Conservation (phyloP, 2,113 vertebrate species). For the Leuciscus idus region DNA sequence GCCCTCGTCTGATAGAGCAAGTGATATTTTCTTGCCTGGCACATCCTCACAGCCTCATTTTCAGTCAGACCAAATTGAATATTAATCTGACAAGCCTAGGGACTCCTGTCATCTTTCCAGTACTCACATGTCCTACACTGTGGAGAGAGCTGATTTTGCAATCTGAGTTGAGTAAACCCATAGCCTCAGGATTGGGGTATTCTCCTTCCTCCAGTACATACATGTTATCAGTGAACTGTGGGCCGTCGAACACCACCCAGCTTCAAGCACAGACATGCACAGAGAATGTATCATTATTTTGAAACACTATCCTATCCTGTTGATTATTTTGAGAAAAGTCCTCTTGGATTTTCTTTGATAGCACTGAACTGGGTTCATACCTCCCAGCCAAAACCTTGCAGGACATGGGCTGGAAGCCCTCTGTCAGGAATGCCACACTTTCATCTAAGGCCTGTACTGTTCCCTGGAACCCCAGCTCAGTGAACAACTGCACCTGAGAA, state of each 20-base stretch:
- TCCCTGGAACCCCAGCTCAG: conserved; percentile 88
- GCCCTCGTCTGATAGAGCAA: neutral
- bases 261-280: conserved; percentile 67
- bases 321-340: neutral
- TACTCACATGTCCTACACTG: conserved; percentile 85
- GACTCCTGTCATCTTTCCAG: neutral
- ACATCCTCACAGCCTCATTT: neutral
- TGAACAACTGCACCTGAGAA: conserved; percentile 89
- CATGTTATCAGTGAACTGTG: conserved; percentile 85
- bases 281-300: neutral
- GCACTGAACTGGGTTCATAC: conserved; percentile 69
- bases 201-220: conserved; percentile 92
- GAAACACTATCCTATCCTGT: neutral
- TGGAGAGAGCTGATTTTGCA: conserved; percentile 81
- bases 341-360: no score
- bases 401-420: conserved; percentile 83
- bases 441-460: conserved; percentile 78
- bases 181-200: conserved; percentile 80
- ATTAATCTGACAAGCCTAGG: neutral
- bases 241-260: conserved; percentile 87
- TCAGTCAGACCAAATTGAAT: neutral
- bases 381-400: conserved; percentile 89
- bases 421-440: conserved; percentile 76
- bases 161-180: conserved; percentile 82
- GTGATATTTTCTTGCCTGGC: no score